These are phyloP conservation scores for Ormyrus thymus DNA, from an alignment of 2,888 invertebrate species.

Conservation along the genomic window DNA sequence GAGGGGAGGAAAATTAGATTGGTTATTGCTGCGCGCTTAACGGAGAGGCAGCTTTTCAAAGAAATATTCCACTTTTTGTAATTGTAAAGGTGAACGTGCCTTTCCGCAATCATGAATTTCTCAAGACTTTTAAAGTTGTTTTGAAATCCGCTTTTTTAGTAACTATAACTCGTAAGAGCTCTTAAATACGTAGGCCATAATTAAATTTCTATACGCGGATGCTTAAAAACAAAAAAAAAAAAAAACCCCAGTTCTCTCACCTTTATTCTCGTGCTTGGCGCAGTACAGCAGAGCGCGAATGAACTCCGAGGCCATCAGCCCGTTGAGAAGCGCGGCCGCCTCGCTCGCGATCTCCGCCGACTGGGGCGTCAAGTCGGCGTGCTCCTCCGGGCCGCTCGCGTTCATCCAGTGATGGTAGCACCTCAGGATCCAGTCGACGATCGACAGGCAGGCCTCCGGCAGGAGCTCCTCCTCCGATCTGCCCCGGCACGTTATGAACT, in stretches of 20 bases:
- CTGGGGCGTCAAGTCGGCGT: slow-evolving; percentile 71
- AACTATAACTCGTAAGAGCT: too few relatives aligned
- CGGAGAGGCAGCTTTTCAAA: too few relatives aligned
- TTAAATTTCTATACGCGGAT: too few relatives aligned
- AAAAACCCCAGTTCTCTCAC: slow-evolving; percentile 66
- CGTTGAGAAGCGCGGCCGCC: slow-evolving; percentile 81
- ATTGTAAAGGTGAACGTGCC: too few relatives aligned
- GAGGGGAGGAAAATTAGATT: too few relatives aligned
- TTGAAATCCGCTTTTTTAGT: too few relatives aligned
- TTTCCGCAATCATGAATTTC: too few relatives aligned
- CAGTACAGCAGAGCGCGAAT: slow-evolving; percentile 88
- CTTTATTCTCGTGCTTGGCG: slow-evolving; percentile 87
- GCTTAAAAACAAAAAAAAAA: too few relatives aligned
- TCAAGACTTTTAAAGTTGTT: too few relatives aligned
- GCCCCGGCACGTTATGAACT: slow-evolving; percentile 82
- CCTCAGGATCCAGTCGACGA: slow-evolving; percentile 88
- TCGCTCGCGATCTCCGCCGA: slow-evolving; percentile 82
- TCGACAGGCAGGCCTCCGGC: slow-evolving; percentile 88
- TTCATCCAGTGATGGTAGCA: slow-evolving; percentile 79
- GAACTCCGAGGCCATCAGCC: slow-evolving; percentile 84
- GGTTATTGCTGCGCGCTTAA: too few relatives aligned
- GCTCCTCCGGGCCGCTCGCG: slow-evolving; percentile 69
- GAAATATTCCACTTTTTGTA: too few relatives aligned
- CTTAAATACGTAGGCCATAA: too few relatives aligned
- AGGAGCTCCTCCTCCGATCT: slow-evolving; percentile 92